These are phyloP conservation scores for Euplagia quadripunctaria DNA, from an alignment of 2,888 invertebrate species.

Conservation along the genomic window DNA sequence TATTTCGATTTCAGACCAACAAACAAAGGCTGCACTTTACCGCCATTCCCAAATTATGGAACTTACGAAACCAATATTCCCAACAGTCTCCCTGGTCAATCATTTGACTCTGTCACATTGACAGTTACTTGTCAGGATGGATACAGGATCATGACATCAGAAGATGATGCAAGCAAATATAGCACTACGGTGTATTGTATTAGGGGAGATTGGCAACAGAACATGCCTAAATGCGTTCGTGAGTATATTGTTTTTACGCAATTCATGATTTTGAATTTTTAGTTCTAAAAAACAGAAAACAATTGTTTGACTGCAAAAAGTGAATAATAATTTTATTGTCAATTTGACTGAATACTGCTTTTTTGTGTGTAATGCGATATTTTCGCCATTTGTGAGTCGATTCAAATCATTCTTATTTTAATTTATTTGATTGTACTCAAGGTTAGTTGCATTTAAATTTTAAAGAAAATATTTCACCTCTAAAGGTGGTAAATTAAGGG, in stretches of 20 bases:
- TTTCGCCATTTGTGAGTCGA: no score
- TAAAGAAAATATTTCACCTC: no score
- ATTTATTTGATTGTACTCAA: no score
- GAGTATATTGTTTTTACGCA: not conserved
- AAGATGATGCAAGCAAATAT: not conserved
- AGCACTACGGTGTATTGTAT: not conserved
- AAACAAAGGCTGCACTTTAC: not conserved
- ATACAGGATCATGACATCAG: not conserved
- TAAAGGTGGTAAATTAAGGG: no score
- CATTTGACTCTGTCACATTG: not conserved
- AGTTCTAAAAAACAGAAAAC: no score
- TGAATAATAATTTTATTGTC: no score
- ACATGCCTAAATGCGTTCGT: conserved; percentile 11
- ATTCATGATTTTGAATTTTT: no score
- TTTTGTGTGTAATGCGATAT: no score
- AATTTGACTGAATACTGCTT: no score
- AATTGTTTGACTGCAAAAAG: no score
- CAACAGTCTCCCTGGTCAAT: not conserved
- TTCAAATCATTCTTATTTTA: no score
- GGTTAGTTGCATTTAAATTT: no score
- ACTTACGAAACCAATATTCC: not conserved
- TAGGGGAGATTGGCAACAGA: conserved; percentile 1
- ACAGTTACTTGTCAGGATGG: not conserved
- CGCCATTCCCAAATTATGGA: conserved; percentile 3
- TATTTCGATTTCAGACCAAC: not conserved